Conservation (phyloP, 1,140 invertebrate species). For the Heliconius nattereri region DNA sequence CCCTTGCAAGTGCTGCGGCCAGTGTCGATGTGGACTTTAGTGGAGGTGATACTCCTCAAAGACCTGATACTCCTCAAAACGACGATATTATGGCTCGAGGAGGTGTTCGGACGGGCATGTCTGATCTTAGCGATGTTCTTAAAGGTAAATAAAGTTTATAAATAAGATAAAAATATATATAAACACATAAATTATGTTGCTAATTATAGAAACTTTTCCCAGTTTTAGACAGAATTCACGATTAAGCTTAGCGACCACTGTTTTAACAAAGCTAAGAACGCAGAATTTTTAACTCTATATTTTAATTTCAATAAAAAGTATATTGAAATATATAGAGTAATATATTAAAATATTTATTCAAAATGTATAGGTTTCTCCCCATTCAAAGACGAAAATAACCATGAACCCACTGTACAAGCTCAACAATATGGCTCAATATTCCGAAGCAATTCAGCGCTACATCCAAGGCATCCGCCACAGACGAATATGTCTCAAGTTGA, state of each 20-base stretch:
- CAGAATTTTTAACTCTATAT: too few relatives aligned
- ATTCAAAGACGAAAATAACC: slow-evolving; percentile 88
- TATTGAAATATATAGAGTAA: too few relatives aligned
- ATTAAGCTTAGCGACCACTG: too few relatives aligned
- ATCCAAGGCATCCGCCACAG: slow-evolving; percentile 67
- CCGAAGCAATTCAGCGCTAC: slow-evolving; percentile 68
- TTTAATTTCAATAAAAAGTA: too few relatives aligned
- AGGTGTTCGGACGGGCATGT: slow-evolving; percentile 83
- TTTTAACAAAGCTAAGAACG: too few relatives aligned
- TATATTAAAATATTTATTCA: not conserved
- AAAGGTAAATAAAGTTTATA: slow-evolving; percentile 82
- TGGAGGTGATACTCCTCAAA: slow-evolving; percentile 86
- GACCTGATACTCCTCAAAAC: slow-evolving; percentile 92
- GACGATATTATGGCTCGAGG: slow-evolving; percentile 87
- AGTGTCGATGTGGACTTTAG: slow-evolving; percentile 95
- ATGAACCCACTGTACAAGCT: slow-evolving; percentile 88
- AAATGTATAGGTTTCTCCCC: slow-evolving; percentile 72
- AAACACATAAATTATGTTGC: too few relatives aligned
- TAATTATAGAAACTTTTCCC: too few relatives aligned
- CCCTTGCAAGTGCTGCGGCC: slow-evolving; percentile 89
- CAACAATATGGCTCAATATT: slow-evolving; percentile 83
- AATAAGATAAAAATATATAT: not conserved
- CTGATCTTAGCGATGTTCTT: slow-evolving; percentile 89
- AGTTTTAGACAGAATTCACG: too few relatives aligned
- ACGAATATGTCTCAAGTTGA: slow-evolving; percentile 91